phyloP scores from a whole-genome alignment of 1,140 invertebrate species.

The Eufriesea mexicana region DNA sequence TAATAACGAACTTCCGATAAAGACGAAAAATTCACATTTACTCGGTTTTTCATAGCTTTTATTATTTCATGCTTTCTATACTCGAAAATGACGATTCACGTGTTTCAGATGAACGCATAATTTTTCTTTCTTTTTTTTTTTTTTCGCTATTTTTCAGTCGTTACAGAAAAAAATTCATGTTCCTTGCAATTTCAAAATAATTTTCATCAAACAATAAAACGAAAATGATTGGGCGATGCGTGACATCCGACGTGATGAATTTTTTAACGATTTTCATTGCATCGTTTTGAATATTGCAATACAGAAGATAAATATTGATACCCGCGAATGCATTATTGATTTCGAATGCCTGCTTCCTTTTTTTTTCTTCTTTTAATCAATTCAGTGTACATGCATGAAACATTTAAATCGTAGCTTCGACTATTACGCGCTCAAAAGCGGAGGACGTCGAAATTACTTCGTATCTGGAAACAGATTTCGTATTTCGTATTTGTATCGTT shows the following conservation, averaged over 20 bases:
- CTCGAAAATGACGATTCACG: too few relatives aligned
- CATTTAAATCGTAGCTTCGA: background rate
- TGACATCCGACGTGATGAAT: background rate
- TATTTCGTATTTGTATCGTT: too few relatives aligned
- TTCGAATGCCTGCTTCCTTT: too few relatives aligned
- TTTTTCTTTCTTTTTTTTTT: too few relatives aligned
- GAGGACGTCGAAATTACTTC: background rate
- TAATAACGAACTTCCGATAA: background rate
- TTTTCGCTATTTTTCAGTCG: too few relatives aligned
- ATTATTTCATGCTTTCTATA: background rate
- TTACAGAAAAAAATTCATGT: too few relatives aligned
- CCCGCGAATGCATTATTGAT: conserved; percentile 1
- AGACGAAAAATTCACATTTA: background rate
- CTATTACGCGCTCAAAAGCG: background rate
- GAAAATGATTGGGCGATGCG: background rate
- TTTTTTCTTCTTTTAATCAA: background rate
- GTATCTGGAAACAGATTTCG: background rate
- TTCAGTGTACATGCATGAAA: background rate
- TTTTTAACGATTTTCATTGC: background rate
- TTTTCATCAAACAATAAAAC: background rate
- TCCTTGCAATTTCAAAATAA: background rate
- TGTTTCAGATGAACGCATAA: background rate
- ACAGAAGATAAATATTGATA: background rate
- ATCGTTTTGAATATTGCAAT: background rate
- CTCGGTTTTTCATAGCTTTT: background rate